Evolutionary conservation across 2,113 vertebrate genomes (phyloP), one percentile per base, ranked within the genome.

Genomic region (Chaetodon trifascialis): DNA sequence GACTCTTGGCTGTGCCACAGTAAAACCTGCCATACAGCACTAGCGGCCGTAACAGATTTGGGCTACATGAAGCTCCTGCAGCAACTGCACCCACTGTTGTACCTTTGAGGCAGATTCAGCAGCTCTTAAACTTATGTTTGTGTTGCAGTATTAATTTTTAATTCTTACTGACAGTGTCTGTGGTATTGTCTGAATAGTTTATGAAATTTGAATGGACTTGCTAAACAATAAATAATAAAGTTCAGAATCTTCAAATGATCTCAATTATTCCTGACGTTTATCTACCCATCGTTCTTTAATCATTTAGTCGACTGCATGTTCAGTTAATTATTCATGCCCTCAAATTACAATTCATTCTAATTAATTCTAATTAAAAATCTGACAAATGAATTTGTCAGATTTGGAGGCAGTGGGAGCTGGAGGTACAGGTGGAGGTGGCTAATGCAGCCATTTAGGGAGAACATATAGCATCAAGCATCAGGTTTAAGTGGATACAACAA

Each of bases 1-100:
- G 63, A 74, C 75, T 82, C 8, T 14, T 74, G 52, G 68, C 62
- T 36, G 4, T 62, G 63, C 67, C 54, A n/a, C 11, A 19, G 63
- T 47, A 3, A 0, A 42, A 42, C 40, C 40, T 42, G 40, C 40
- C 40, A 42, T 9, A 42, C 30, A 42, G 40, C 9, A 9, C 42
- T 2, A 38, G 36, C 0, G 2, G 12, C 34, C 16, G 21, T 17
- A 21, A 12, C 21, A 38, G 49, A 10, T 63, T 21, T 51, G n/a
- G 21, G 38, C n/a, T 23, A 23, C 23, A 63, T 34, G 5, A 69
- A 67, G 21, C 42, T 67, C 16, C 36, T 4, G 44, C 44, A 76
- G 52, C 17, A 70, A 9, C n/a, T 25, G 12, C 9, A 17, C 6
- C 40, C 40, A 23, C 11, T 21, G 2, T 3, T 69, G 38, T 77